These are phyloP conservation scores for Macropodus opercularis DNA, from an alignment of 2,797 vertebrate species.

Conservation along the genomic window DNA sequence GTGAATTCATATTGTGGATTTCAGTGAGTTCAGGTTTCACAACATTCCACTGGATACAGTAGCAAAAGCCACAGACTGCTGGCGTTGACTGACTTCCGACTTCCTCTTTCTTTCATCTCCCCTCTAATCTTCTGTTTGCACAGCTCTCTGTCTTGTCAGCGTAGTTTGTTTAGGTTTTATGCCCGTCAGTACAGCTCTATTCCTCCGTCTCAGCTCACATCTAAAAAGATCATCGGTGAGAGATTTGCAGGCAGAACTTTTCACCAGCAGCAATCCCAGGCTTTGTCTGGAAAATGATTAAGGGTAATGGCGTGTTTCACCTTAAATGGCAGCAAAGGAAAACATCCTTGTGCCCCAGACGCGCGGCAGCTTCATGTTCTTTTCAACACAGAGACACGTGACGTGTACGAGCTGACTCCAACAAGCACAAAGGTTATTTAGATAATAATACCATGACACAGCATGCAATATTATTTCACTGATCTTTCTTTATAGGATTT, in stretches of 20 bases:
- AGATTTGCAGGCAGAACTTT: conserved; percentile 69
- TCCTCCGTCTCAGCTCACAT: conserved; percentile 59
- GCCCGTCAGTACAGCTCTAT: conserved; percentile 67
- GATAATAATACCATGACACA: too few species aligned
- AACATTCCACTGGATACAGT: conserved; percentile 28
- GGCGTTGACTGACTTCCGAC: conserved; percentile 48
- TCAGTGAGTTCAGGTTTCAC: conserved; percentile 26
- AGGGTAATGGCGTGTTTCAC: conserved; percentile 33
- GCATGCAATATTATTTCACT: too few species aligned
- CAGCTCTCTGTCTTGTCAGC: conserved; percentile 82
- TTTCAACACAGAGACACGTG: conserved; percentile 25
- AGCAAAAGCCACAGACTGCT: conserved; percentile 46
- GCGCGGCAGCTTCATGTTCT: conserved; percentile 32
- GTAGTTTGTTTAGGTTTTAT: conserved; percentile 81
- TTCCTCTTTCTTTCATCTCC: conserved; percentile 81
- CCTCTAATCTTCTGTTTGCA: conserved; percentile 83
- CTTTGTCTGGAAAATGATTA: conserved; percentile 72
- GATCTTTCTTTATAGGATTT: too few species aligned
- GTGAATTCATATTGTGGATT: neutral
- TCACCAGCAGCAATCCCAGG: conserved; percentile 41
- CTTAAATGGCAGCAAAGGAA: conserved; percentile 37
- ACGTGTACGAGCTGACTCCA: neutral
- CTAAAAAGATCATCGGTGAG: conserved; percentile 73
- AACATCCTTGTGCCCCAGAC: conserved; percentile 23
- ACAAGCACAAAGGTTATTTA: too few species aligned